phyloP scores from a whole-genome alignment of 2,113 vertebrate genomes.

The Cyanoramphus novaezelandiae region DNA sequence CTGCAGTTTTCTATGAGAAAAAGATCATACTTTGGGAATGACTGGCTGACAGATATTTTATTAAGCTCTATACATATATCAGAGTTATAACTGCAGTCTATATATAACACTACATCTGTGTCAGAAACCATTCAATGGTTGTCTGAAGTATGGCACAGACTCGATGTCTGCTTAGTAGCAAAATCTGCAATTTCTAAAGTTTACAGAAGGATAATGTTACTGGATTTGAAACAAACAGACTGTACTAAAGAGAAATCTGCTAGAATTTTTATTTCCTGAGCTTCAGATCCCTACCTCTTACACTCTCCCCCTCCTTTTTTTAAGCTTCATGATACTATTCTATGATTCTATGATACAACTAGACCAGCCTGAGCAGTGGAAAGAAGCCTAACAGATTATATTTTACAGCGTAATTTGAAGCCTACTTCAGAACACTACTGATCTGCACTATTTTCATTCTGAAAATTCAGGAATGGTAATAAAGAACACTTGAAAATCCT shows the following conservation, averaged over 20 bases:
- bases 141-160: neutral
- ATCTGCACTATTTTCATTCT: neutral
- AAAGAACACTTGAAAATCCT: neutral
- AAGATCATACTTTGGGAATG: neutral
- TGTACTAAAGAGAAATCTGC: neutral
- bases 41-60: neutral
- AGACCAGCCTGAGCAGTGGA: neutral
- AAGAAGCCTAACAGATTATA: neutral
- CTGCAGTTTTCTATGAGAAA: neutral
- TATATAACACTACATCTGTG: neutral
- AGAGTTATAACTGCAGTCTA: neutral
- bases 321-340: neutral
- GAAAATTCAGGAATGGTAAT: neutral
- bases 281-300: neutral
- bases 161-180: neutral
- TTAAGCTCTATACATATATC: neutral
- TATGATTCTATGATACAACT: neutral
- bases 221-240: neutral
- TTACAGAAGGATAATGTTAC: neutral
- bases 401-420: neutral
- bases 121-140: neutral
- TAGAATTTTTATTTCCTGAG: neutral
- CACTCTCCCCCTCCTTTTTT: fast-evolving
- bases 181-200: neutral
- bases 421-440: neutral